Percentiles rank a stretch among this genome's conserved stretches.
Evolutionary conservation across 2,797 vertebrate genomes (phyloP).

Genomic region (Pantherophis alleghaniensis): DNA sequence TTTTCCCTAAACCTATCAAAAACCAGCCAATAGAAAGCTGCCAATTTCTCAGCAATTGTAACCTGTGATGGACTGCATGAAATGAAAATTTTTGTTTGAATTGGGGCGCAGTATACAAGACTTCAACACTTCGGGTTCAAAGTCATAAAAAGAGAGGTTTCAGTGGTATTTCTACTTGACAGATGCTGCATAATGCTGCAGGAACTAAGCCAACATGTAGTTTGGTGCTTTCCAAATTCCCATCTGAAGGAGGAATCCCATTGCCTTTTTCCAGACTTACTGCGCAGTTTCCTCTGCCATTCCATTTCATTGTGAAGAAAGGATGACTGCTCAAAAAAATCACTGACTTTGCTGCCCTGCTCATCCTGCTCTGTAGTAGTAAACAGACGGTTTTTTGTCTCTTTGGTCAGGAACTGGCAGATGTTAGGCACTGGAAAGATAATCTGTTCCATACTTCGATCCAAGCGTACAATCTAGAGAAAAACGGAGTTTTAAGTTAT

Average conservation of each 20-base stretch:
- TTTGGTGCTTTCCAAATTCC: not conserved
- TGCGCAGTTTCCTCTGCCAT: slow-evolving; percentile 97
- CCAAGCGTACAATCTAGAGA: slow-evolving; percentile 89
- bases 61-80: not conserved
- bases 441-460: slow-evolving; percentile 98
- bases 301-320: slow-evolving; percentile 99
- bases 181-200: not conserved
- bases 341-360: slow-evolving; percentile 97
- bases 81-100: not conserved
- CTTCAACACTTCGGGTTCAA: not conserved
- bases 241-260: not conserved
- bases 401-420: slow-evolving; percentile 93
- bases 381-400: slow-evolving; percentile 90
- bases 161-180: not conserved
- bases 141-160: not conserved
- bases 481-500: not conserved
- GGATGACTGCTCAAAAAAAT: slow-evolving; percentile 92
- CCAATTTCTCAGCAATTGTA: not conserved
- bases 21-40: not conserved
- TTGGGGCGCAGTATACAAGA: not conserved
- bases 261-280: slow-evolving; percentile 70
- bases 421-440: slow-evolving; percentile 93
- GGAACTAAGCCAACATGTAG: not conserved
- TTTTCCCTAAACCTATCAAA: not conserved
- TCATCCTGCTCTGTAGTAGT: slow-evolving; percentile 96